Base-by-base conservation (phyloP, 2,888 invertebrate genomes). In the Aphidoletes aphidimyza region DNA sequence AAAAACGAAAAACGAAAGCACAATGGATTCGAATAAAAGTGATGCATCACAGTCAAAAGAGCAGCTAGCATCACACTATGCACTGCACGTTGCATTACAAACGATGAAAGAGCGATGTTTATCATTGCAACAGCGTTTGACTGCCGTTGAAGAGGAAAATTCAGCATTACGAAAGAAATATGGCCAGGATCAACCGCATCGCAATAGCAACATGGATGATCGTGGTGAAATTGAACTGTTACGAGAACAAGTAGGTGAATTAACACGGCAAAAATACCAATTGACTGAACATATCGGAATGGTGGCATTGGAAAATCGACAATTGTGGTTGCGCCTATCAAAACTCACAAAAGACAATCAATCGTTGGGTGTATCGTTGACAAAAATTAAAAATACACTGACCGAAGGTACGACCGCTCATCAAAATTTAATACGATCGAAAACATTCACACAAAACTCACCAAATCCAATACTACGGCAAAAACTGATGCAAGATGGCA, bases 101-200 rank as follows among this genome's bases (percentile, higher is more conserved):
- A 96, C 95, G 17, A 93, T 96, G 92, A 93, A 95, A 88, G 96
- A 96, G 89, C 91, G 96, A 84, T 96, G 96, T 89, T 92, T 94
- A 88, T 92, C 93, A 85, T 90, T 96, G 81, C 95, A 96, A 88
- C 92, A 93, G 86, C 91, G 95, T 87, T 92, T 96, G 84, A 91
- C 92, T 22, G 88, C 90, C 0, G 91, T 95, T 37, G 96, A 96
- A 90, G 93, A 93, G 86, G 96, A 96, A 89, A 96, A 96, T 88
- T 91, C 94, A 88, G 91, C 92, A 85, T 89, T 96, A 85, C 90
- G 91, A 14, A 88, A 88, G 85, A 86, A 87, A 9, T 84, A 86
- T 22, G 86, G 86, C 90, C 90, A 87, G 87, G 92, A 49, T 90
- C 91, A 86, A 87, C 89, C 83, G 88, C 88, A 17, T 89, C 19